A percentile compares a stretch with the other conserved stretches of the same genome.
Evolutionary conservation across 1,140 invertebrate species (phyloP).

Genomic region (Drosophila sucinea): DNA sequence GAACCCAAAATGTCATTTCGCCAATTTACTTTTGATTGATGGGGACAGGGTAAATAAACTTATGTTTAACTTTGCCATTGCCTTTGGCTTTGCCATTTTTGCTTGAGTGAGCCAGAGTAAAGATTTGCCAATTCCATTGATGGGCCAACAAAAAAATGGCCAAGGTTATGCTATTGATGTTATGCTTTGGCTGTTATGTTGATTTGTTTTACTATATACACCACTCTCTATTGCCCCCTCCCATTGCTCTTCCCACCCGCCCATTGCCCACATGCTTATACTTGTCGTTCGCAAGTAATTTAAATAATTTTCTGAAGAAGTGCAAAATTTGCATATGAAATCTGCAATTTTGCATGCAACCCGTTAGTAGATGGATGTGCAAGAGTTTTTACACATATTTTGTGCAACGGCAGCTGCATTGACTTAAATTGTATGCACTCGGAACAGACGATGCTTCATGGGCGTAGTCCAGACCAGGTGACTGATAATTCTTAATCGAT

Average conservation of each 20-base stretch:
- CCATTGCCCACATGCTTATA: conserved; percentile 7
- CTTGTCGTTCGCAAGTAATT: conserved; percentile 65
- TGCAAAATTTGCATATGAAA: conserved; percentile 78
- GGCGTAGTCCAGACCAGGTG: neutral
- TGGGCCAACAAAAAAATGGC: conserved; percentile 55
- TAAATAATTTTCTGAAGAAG: conserved; percentile 77
- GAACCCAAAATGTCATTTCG: conserved; percentile 36
- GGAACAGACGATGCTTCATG: conserved; percentile 2
- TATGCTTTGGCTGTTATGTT: conserved; percentile 17
- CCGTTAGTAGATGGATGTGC: conserved; percentile 7
- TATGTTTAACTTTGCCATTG: conserved; percentile 4
- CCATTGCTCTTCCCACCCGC: neutral
- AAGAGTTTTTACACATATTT: conserved; percentile 55
- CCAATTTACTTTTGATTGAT: conserved; percentile 44
- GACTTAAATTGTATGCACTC: conserved; percentile 51
- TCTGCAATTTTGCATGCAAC: conserved; percentile 66
- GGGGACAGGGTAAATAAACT: conserved; percentile 3
- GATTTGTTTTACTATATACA: conserved; percentile 33
- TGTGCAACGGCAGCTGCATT: conserved; percentile 50
- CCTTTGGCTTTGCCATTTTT: conserved; percentile 14
- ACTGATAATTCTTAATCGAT: too few relatives aligned
- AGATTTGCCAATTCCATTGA: conserved; percentile 55
- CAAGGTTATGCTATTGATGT: conserved; percentile 48
- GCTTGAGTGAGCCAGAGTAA: conserved; percentile 37
- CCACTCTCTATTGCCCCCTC: neutral